Base-by-base conservation (phyloP, 2,888 invertebrate genomes). In the Apoda limacodes region DNA sequence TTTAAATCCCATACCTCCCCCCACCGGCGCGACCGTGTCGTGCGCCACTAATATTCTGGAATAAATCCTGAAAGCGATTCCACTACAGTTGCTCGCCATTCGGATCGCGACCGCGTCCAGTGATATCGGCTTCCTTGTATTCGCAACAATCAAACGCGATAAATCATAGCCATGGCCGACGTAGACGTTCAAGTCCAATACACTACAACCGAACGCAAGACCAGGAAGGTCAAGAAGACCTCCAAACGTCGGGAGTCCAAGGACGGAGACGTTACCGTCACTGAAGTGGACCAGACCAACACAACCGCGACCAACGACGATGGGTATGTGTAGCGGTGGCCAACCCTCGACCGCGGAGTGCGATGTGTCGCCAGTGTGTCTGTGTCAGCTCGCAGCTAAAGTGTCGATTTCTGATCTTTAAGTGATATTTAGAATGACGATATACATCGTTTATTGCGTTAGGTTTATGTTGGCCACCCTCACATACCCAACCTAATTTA, bases 181-280 rank as follows among this genome's bases (percentile, higher is more conserved):
- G 93, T 93, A 60, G 93, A 93, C 78, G 87, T 90, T 48, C 89
- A 91, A 83, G 89, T 91, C 83, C 89, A 90, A 75, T 89, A 86
- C 70, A 89, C 91, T 65, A 88, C 90, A 65, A 91, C 92, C 60
- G 90, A 93, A 81, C 88, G 92, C 68, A 92, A 92, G 75, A 94
- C 93, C 84, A 90, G 92, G 82, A 94, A 93, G 85, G 93, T 93
- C 83, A 88, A 90, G 52, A 87, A 88, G 64, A 88, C 89, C 61
- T 88, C 90, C 56, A 88, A 91, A 72, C 87, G 91, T 66, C 89
- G 90, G 76, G 87, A 86, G 63, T 85, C 85, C 43, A 87, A 87
- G 66, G 87, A 87, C 61, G 85, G 87, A 59, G 92, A 92, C 72
- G 87, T 92, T 68, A 88, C 89, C 76, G 89, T 92, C 75, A 90